phyloP scores from a whole-genome alignment of 64 coral and sea anemone genomes.

The Stichodactyla helianthus region DNA sequence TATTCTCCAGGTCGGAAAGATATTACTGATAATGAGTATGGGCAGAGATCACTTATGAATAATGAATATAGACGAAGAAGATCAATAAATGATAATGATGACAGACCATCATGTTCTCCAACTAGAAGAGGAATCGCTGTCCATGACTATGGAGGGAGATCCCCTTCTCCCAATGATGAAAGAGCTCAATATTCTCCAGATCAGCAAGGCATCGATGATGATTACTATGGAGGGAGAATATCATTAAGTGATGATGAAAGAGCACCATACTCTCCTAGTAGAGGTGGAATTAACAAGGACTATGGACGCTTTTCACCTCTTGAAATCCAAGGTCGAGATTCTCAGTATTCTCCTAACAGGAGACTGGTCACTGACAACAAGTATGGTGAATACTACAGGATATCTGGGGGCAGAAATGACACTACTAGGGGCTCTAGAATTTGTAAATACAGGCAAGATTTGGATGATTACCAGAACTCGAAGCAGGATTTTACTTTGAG shows the following conservation, averaged over 20 bases:
- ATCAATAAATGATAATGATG: not conserved
- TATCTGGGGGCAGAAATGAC: not conserved
- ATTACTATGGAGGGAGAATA: not conserved
- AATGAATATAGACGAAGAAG: not conserved
- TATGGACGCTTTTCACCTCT: not conserved
- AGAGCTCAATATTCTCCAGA: not conserved
- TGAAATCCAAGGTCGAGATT: not conserved
- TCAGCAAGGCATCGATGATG: not conserved
- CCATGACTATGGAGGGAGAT: not conserved
- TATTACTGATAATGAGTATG: not conserved
- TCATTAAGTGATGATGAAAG: not conserved
- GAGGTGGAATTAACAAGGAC: not conserved
- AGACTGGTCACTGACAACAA: not conserved
- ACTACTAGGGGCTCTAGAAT: not conserved
- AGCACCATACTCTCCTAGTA: not conserved
- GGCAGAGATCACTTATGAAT: not conserved
- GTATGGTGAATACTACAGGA: not conserved
- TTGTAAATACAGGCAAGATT: not conserved
- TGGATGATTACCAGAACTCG: not conserved
- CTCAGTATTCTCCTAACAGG: not conserved
- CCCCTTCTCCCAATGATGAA: not conserved
- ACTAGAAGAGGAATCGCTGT: too few species aligned
- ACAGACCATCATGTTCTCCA: not conserved
- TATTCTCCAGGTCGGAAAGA: not conserved
- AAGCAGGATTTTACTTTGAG: not conserved